Conservation (phyloP, 2,888 invertebrate species). For the Acanthosepion esculentum region DNA sequence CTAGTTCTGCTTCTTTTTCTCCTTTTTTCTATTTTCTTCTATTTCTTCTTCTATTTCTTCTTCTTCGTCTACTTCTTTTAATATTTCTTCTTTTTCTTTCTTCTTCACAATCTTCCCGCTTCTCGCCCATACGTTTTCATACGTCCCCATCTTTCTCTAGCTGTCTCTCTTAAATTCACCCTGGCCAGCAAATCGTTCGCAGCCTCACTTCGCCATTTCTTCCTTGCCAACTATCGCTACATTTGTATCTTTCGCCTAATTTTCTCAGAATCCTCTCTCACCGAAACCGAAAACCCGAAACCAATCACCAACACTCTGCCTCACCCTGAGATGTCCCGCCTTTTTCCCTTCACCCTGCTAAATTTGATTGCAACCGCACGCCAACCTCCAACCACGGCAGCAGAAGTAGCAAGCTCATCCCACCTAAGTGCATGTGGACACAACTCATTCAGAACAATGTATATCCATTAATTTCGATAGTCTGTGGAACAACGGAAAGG, state of each 20-base stretch:
- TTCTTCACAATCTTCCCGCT: background rate
- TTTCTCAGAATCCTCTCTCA: background rate
- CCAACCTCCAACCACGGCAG: background rate
- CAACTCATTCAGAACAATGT: background rate
- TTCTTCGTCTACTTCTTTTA: background rate
- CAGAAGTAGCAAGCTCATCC: slow-evolving; percentile 2
- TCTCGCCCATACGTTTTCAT: no score
- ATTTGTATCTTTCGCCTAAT: background rate
- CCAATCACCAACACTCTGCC: background rate
- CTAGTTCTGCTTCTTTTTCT: background rate
- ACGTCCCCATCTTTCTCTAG: no score
- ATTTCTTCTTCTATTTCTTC: background rate
- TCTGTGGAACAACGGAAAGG: background rate
- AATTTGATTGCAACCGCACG: background rate
- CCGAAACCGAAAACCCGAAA: background rate
- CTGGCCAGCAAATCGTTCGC: no score
- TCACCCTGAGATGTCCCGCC: background rate
- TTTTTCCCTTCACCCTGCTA: background rate
- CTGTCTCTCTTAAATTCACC: no score
- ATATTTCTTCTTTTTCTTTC: background rate
- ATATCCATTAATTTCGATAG: slow-evolving; percentile 6
- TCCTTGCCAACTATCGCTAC: background rate
- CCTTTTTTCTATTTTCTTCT: background rate
- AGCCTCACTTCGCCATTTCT: background rate
- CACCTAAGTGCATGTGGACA: background rate